Conservation (phyloP, 2,113 vertebrate species). For the Murina feae region DNA sequence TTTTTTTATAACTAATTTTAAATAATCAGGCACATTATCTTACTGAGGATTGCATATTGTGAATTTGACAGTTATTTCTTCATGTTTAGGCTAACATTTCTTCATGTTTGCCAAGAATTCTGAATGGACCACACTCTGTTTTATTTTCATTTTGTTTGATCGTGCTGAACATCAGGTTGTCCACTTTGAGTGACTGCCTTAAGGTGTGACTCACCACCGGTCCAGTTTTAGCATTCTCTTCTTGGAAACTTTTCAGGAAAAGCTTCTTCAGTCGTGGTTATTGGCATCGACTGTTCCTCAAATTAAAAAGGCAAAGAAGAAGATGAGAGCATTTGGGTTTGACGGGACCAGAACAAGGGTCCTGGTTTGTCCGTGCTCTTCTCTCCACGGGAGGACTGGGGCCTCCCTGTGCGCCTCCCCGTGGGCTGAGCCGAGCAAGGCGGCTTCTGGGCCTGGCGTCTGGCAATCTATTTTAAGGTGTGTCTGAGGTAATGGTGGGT, state of each 20-base stretch:
- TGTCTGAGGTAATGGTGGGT: neutral
- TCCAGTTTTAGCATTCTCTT: neutral
- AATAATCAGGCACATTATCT: neutral
- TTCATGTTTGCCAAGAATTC: neutral
- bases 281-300: neutral
- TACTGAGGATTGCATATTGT: neutral
- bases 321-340: neutral
- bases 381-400: neutral
- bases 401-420: accelerated
- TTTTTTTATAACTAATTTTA: neutral
- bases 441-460: neutral
- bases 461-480: neutral
- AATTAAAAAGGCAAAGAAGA: neutral
- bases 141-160: neutral
- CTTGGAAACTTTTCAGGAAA: neutral
- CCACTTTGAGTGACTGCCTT: neutral
- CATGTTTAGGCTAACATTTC: neutral
- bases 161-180: neutral
- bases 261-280: neutral
- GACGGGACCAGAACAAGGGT: neutral
- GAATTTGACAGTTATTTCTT: neutral
- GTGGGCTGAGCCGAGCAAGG: neutral
- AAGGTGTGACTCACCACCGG: neutral
- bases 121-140: neutral
- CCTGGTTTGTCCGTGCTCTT: neutral